Evolutionary conservation across 2,888 invertebrate genomes (phyloP).

Genomic region (Campaea margaritaria): DNA sequence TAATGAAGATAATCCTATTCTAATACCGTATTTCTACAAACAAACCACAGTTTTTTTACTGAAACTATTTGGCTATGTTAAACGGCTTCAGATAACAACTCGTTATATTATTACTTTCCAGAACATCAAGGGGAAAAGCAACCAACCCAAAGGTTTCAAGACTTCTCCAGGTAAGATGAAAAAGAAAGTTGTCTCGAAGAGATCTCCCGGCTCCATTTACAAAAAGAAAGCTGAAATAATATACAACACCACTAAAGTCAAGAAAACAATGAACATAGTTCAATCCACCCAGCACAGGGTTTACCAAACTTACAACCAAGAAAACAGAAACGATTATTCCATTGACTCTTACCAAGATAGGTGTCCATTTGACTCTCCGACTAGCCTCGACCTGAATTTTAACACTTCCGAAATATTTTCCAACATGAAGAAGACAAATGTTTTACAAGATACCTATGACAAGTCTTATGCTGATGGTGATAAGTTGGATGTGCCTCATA

Average conservation of each 20-base stretch:
- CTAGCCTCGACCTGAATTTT: slow-evolving; percentile 66
- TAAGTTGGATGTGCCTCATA: slow-evolving; percentile 46
- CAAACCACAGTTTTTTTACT: too few relatives aligned
- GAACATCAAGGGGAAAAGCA: slow-evolving; percentile 64
- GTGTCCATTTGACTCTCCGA: slow-evolving; percentile 74
- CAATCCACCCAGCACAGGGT: slow-evolving; percentile 59
- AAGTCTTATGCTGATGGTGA: slow-evolving; percentile 52
- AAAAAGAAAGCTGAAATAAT: slow-evolving; percentile 71
- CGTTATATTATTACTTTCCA: slow-evolving; percentile 53
- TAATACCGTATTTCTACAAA: too few relatives aligned
- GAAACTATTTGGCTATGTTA: too few relatives aligned
- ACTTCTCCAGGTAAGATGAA: slow-evolving; percentile 75
- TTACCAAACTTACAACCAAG: slow-evolving; percentile 58
- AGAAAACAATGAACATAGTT: slow-evolving; percentile 58
- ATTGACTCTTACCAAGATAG: slow-evolving; percentile 51
- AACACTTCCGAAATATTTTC: slow-evolving; percentile 76
- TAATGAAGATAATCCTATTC: too few relatives aligned
- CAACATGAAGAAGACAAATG: slow-evolving; percentile 58
- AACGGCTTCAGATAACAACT: too few relatives aligned
- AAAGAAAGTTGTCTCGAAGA: slow-evolving; percentile 65
- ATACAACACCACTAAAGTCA: slow-evolving; percentile 63
- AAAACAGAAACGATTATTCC: slow-evolving; percentile 62
- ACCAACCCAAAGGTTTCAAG: slow-evolving; percentile 63
- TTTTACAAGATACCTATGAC: slow-evolving; percentile 70
- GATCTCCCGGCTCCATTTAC: slow-evolving; percentile 69